A percentile compares a stretch with the other conserved stretches of the same genome.
phyloP scores from a whole-genome alignment of 2,113 vertebrate genomes.

The Pteronura brasiliensis region DNA sequence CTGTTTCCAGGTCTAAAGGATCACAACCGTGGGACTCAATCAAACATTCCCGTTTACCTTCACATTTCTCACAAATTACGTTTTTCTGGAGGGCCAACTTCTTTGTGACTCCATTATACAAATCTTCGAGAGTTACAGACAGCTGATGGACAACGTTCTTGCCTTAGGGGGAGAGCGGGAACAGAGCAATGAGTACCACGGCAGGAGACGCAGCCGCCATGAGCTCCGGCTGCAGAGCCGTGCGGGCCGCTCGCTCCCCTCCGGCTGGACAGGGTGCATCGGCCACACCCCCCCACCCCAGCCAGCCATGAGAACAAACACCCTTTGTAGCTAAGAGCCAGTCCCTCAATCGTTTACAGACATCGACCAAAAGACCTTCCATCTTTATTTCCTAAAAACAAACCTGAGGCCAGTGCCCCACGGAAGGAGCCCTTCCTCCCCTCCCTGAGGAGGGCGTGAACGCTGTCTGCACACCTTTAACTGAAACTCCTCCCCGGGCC shows the following conservation, averaged over 20 bases:
- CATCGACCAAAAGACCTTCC: neutral
- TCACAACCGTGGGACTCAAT: neutral
- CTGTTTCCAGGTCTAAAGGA: neutral
- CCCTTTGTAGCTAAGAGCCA: neutral
- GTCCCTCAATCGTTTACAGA: neutral
- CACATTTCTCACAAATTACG: constrained; percentile 96
- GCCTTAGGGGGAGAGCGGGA: constrained; percentile 78
- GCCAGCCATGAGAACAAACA: neutral
- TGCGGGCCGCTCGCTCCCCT: accelerated
- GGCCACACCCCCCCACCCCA: too few species aligned
- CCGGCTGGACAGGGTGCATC: neutral
- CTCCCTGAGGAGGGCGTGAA: accelerated
- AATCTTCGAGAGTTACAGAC: constrained; percentile 92
- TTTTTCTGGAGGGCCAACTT: constrained; percentile 98
- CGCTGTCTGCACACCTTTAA: neutral
- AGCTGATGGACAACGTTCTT: constrained; percentile 97
- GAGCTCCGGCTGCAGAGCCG: neutral
- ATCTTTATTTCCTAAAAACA: neutral
- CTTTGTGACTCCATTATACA: constrained; percentile 94
- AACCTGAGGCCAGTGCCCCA: neutral
- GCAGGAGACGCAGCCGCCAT: neutral
- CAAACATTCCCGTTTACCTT: constrained; percentile 84
- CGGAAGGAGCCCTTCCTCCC: neutral
- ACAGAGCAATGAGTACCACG: neutral
- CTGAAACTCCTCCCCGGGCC: neutral